A percentile compares a stretch with the other conserved stretches of the same genome.
These are phyloP conservation scores for Caenorhabditis becei DNA, from an alignment of 2,888 invertebrate species.

Conservation along the genomic window DNA sequence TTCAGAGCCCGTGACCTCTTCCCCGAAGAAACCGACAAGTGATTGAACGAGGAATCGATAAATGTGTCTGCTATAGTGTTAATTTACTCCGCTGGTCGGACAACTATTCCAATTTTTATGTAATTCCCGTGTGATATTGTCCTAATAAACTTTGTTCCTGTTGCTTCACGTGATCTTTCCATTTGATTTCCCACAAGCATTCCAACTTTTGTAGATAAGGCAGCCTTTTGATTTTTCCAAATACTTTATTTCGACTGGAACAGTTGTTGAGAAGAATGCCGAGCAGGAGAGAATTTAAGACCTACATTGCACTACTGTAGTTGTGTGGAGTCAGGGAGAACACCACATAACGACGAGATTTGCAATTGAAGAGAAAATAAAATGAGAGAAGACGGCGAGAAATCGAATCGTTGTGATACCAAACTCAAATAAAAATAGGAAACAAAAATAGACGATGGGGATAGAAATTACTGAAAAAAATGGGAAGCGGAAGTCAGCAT, in stretches of 20 bases:
- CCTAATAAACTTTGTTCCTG: no score
- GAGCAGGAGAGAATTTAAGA: constrained; percentile 14
- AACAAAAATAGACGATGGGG: constrained; percentile 11
- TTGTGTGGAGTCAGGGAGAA: constrained; percentile 17
- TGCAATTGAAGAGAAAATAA: constrained; percentile 27
- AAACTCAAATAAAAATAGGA: constrained; percentile 31
- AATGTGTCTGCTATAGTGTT: no score
- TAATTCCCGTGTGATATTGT: no score
- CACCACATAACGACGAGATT: constrained; percentile 25
- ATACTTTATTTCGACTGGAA: constrained; percentile 41
- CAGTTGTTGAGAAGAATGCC: constrained; percentile 3
- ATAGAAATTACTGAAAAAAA: constrained; percentile 1
- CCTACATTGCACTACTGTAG: constrained; percentile 46
- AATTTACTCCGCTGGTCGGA: no score
- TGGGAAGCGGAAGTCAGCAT: neutral
- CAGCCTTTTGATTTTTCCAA: constrained; percentile 7
- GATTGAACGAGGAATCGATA: no score
- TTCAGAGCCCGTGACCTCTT: no score
- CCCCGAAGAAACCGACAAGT: no score
- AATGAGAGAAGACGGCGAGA: constrained; percentile 4
- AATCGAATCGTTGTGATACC: constrained; percentile 37
- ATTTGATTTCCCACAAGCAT: no score
- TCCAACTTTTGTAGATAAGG: neutral
- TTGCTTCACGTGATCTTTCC: no score
- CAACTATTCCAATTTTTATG: no score